These are phyloP conservation scores for Spodoptera littoralis DNA, from an alignment of 2,888 invertebrate species.

Conservation along the genomic window DNA sequence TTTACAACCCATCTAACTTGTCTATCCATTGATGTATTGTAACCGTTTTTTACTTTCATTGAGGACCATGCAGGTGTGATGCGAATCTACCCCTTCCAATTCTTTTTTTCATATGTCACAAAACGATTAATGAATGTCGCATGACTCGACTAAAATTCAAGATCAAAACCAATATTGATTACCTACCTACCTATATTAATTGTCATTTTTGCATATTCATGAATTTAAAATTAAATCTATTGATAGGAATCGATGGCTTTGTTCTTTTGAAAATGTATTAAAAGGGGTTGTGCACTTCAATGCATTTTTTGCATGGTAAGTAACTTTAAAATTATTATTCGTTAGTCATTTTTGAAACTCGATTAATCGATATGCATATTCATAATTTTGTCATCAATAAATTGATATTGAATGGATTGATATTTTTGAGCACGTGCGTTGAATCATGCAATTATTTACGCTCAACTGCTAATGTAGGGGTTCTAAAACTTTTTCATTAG, in stretches of 20 bases:
- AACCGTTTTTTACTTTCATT: slow-evolving; percentile 5
- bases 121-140: slow-evolving; percentile 63
- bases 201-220: slow-evolving; percentile 87
- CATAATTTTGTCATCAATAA: slow-evolving; percentile 76
- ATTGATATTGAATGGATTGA: slow-evolving; percentile 31
- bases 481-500: neutral
- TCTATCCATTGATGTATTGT: neutral
- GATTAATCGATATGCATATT: slow-evolving; percentile 76
- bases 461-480: neutral
- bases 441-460: neutral
- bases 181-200: slow-evolving; percentile 62
- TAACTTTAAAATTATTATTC: slow-evolving; percentile 54
- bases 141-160: slow-evolving; percentile 74
- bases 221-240: slow-evolving; percentile 57
- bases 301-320: slow-evolving; percentile 61
- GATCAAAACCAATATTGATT: slow-evolving; percentile 80
- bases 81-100: slow-evolving; percentile 38
- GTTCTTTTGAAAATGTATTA: slow-evolving; percentile 42
- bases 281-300: slow-evolving; percentile 58
- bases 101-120: slow-evolving; percentile 20
- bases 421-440: slow-evolving; percentile 10
- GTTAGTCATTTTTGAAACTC: slow-evolving; percentile 14
- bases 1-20: neutral
- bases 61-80: slow-evolving; percentile 32
- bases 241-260: slow-evolving; percentile 53